A percentile compares a stretch with the other conserved stretches of the same genome.
phyloP scores from a whole-genome alignment of 2,113 vertebrate genomes.

The Microtus pennsylvanicus region DNA sequence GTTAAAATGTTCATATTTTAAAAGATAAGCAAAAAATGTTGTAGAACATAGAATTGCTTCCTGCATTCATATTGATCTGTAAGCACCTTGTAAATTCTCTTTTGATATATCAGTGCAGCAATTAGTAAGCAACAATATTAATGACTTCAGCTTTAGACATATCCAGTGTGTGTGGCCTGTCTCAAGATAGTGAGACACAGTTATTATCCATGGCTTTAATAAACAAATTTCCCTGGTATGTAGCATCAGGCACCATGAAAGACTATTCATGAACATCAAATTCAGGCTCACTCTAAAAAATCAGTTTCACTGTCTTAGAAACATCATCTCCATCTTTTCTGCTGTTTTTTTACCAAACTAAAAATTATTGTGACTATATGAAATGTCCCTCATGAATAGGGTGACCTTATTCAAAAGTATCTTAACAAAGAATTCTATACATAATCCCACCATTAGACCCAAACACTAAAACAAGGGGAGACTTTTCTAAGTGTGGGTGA shows the following conservation, averaged over 20 bases:
- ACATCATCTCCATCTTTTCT: not conserved
- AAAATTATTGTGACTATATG: not conserved
- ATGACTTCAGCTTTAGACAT: not conserved
- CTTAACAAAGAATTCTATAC: not conserved
- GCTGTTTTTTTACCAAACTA: not conserved
- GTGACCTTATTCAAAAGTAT: not conserved
- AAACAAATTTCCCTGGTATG: not conserved
- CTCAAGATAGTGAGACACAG: slow-evolving; percentile 7
- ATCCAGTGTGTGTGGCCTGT: not conserved
- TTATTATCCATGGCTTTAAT: not conserved
- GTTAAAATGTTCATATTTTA: not conserved
- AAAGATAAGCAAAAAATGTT: not conserved
- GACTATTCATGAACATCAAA: slow-evolving; percentile 8
- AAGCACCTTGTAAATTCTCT: not conserved
- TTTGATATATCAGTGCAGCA: not conserved
- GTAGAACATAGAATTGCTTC: not conserved
- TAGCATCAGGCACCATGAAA: not conserved
- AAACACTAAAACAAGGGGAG: not conserved
- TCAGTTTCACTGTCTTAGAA: not conserved
- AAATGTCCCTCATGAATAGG: not conserved
- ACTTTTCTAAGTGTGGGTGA: not conserved
- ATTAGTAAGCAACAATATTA: not conserved
- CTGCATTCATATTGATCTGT: not conserved
- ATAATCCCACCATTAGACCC: not conserved
- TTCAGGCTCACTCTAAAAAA: not conserved